Evolutionary conservation across 2,888 invertebrate species (phyloP).

Genomic region (Meganola albula): DNA sequence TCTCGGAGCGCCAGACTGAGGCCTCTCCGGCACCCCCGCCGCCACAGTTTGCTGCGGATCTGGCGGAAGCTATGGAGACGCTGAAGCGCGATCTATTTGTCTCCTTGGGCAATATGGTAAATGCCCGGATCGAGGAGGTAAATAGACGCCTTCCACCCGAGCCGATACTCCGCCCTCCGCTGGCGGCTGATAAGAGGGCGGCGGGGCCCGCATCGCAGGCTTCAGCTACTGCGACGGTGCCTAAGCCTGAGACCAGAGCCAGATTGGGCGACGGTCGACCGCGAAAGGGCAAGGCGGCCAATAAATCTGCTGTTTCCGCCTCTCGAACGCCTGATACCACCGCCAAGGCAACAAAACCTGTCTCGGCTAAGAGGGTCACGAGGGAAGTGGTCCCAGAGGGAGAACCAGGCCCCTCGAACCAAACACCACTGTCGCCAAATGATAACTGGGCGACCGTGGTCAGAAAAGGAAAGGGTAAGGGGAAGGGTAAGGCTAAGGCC

Average conservation of each 20-base stretch:
- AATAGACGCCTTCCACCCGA: too few species aligned
- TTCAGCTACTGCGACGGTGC: not conserved
- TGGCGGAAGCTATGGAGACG: too few species aligned
- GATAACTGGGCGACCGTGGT: not conserved
- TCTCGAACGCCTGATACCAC: not conserved
- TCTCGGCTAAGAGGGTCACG: not conserved
- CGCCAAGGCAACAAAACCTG: too few species aligned
- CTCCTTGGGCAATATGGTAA: too few species aligned
- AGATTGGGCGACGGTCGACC: not conserved
- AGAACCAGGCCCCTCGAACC: not conserved
- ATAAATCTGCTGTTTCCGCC: not conserved
- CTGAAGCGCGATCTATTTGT: too few species aligned
- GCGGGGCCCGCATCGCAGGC: not conserved
- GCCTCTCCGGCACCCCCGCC: too few species aligned
- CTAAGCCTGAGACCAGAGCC: not conserved
- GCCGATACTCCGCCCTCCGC: not conserved
- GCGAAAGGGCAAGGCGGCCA: not conserved
- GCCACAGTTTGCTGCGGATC: too few species aligned
- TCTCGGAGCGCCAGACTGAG: too few species aligned
- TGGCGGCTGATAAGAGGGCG: not conserved
- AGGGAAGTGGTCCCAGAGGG: not conserved
- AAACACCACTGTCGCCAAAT: not conserved
- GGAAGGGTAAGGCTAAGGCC: too few species aligned
- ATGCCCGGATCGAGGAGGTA: too few species aligned
- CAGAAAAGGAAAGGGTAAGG: not conserved